These are phyloP conservation scores for Mastomys coucha DNA, from an alignment of 2,113 vertebrate species.

Conservation along the genomic window DNA sequence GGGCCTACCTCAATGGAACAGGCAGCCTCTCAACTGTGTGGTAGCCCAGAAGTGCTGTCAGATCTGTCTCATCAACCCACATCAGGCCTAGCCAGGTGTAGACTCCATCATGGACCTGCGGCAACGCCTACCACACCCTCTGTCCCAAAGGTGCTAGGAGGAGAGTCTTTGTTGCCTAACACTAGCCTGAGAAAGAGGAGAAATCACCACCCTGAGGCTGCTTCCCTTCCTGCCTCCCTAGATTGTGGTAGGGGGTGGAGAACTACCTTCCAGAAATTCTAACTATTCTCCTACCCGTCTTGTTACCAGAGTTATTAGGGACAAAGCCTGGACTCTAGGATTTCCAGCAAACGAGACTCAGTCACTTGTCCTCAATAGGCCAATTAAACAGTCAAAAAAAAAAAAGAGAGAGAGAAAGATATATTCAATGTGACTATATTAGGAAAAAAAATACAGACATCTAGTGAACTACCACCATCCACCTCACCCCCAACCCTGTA, in stretches of 20 bases:
- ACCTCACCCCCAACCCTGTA: background rate
- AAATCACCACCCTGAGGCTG: rapidly evolving
- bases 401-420: no score
- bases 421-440: background rate
- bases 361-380: background rate
- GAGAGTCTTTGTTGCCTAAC: background rate
- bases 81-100: background rate
- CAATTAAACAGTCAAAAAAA: background rate
- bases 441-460: background rate
- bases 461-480: background rate
- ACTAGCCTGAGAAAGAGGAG: background rate
- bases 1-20: background rate
- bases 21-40: background rate
- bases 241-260: background rate
- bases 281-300: background rate
- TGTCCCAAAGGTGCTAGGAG: background rate
- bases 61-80: background rate
- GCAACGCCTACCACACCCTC: background rate
- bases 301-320: background rate
- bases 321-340: background rate
- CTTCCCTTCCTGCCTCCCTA: background rate
- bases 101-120: background rate
- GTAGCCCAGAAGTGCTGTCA: background rate
- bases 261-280: background rate
- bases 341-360: background rate